Percentiles rank a stretch among this genome's conserved stretches.
phyloP scores from a whole-genome alignment of 2,888 invertebrate genomes.

The Mythimna albipuncta region DNA sequence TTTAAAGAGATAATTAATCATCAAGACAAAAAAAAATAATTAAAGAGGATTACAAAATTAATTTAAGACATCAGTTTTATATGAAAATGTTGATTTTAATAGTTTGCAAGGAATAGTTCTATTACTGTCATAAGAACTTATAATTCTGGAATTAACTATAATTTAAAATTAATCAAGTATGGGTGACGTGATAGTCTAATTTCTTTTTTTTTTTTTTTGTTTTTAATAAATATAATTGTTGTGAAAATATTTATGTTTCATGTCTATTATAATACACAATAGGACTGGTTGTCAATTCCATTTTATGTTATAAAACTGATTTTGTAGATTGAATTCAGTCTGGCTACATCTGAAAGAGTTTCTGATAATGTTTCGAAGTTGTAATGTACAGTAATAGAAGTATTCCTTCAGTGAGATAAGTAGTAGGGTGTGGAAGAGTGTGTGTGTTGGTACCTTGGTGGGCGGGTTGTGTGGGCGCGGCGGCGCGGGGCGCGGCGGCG shows the following conservation, averaged over 20 bases:
- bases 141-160: too few relatives aligned
- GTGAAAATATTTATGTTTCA: too few relatives aligned
- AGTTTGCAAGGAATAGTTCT: neutral
- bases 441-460: constrained; percentile 75
- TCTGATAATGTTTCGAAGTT: neutral
- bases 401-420: neutral
- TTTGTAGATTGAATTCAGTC: too few relatives aligned
- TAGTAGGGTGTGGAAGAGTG: neutral
- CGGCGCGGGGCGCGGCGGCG: constrained; percentile 86
- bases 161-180: too few relatives aligned
- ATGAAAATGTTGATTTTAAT: neutral
- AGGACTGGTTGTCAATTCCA: too few relatives aligned
- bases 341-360: too few relatives aligned
- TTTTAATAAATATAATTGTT: too few relatives aligned
- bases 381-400: neutral
- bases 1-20: neutral
- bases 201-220: too few relatives aligned
- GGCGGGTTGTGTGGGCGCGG: constrained; percentile 87
- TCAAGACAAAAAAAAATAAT: neutral
- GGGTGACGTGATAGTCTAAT: too few relatives aligned
- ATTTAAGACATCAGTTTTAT: neutral
- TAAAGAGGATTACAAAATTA: neutral
- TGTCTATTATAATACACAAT: too few relatives aligned
- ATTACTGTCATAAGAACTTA: neutral
- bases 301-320: too few relatives aligned